Evolutionary conservation across 2,113 vertebrate species (phyloP), one percentile per base, ranked within the genome.

Genomic region (Scopus umbretta): DNA sequence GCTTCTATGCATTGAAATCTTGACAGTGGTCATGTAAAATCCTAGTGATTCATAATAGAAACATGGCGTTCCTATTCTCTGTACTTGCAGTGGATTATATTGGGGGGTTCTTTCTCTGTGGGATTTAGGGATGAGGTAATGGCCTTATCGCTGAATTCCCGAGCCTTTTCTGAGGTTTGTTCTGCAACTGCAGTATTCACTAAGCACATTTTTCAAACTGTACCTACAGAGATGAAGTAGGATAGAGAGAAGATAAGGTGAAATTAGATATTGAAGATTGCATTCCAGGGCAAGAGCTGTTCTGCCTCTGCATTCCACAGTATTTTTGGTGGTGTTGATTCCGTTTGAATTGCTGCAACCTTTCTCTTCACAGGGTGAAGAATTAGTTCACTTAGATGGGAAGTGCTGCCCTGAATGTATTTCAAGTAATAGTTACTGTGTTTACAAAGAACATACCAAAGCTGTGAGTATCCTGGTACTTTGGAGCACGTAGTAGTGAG

Each of bases 361-460:
- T 76, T 55, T 95, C 86, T 97, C 84, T 96, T 94, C 47, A 27
- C 93, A 99, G 99, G 98, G 98, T 50, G 98, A 99, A 89, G 98
- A 99, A 94, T 96, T 99, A 78, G 91, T 99, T 92, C 98, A 99
- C 89, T 96, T 99, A 38, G 95, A 97, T 47, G 99, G 97, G 59
- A 99, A 99, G 94, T 99, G 99, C 95, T 99, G 99, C 91, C 98
- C 99, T 22, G 99, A 99, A 96, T 99, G 99, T 95, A 96, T 98
- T 71, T 94, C 98, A 9, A 92, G 75, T 18, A 98, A 68, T 47
- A 91, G 97, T 16, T 85, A 95, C 86, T 99, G 99, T 98, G 84
- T 98, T 84, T 97, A 98, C 90, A 88, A 98, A 81, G 98, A 96
- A 30, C 97, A 97, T 75, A 93, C 93, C 95, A 98, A 98, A 97